Evolutionary conservation across 2,797 vertebrate genomes (phyloP).

Genomic region (Pampus argenteus): DNA sequence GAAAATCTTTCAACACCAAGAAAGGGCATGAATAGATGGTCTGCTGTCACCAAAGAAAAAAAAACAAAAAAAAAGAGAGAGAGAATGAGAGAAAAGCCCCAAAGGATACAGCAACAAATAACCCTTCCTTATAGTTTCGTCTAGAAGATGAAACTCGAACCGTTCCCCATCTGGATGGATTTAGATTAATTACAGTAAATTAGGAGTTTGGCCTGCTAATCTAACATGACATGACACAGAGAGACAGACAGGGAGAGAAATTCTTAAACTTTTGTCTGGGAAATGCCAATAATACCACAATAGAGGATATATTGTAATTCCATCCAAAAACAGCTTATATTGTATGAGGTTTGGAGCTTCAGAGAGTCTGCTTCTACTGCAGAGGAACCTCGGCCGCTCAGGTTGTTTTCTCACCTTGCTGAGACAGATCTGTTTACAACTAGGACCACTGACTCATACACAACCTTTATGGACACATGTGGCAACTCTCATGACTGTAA

Average conservation of each 20-base stretch:
- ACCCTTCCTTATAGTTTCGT: slow-evolving; percentile 34
- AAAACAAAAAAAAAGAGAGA: slow-evolving; percentile 32
- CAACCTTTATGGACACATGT: slow-evolving; percentile 1
- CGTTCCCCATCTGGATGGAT: slow-evolving; percentile 64
- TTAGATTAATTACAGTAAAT: slow-evolving; percentile 67
- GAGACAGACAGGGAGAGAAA: slow-evolving; percentile 11
- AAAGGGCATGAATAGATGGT: slow-evolving; percentile 13
- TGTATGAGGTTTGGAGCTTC: slow-evolving; percentile 31
- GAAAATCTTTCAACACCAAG: slow-evolving; percentile 38
- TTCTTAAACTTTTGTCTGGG: slow-evolving; percentile 42
- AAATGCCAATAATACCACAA: slow-evolving; percentile 42
- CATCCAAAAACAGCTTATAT: slow-evolving; percentile 46
- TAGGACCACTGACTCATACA: slow-evolving; percentile 31
- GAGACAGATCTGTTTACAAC: slow-evolving; percentile 46
- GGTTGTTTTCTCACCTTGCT: slow-evolving; percentile 47
- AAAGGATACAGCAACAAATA: slow-evolving; percentile 47
- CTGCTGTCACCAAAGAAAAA: slow-evolving; percentile 42
- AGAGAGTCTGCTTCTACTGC: slow-evolving; percentile 20
- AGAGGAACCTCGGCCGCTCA: slow-evolving; percentile 31
- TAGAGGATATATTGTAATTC: slow-evolving; percentile 39
- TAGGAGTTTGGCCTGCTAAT: slow-evolving; percentile 58
- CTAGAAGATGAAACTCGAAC: slow-evolving; percentile 58
- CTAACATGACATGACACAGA: slow-evolving; percentile 55
- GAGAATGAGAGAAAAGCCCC: slow-evolving; percentile 26
- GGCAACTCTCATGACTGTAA: not conserved